Evolutionary conservation across 2,888 invertebrate species (phyloP).

Genomic region (Ophion ventricosus): DNA sequence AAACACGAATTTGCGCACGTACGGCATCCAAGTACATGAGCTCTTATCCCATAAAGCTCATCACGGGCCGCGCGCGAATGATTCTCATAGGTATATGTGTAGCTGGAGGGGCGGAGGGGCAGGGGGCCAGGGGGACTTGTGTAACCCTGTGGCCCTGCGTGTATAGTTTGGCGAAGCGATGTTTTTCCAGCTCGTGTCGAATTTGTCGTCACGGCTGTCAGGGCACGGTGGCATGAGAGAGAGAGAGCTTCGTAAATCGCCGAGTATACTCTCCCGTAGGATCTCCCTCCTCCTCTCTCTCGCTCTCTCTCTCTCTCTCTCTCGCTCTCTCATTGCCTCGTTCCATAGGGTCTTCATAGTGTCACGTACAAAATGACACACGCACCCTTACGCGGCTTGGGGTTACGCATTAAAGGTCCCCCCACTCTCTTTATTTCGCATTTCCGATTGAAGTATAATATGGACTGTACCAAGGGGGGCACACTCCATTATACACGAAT

Average conservation of each 20-base stretch:
- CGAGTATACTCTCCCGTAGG: slow-evolving; percentile 12
- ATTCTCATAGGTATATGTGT: background rate
- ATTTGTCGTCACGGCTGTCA: slow-evolving; percentile 76
- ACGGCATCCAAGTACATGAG: too few relatives aligned
- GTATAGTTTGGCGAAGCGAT: slow-evolving; percentile 64
- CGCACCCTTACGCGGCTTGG: slow-evolving; percentile 60
- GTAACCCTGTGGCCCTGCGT: slow-evolving; percentile 50
- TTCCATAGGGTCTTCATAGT: slow-evolving; percentile 15
- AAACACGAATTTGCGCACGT: too few relatives aligned
- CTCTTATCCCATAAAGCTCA: too few relatives aligned
- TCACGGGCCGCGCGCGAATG: background rate
- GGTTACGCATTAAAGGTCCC: slow-evolving; percentile 40
- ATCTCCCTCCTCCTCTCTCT: slow-evolving; percentile 3
- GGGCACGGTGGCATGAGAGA: slow-evolving; percentile 50
- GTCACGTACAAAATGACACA: slow-evolving; percentile 59
- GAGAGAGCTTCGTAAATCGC: slow-evolving; percentile 48
- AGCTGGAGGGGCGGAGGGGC: too few relatives aligned
- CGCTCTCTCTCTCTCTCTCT: slow-evolving; percentile 14
- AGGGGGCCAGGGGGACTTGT: too few relatives aligned
- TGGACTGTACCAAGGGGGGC: slow-evolving; percentile 68
- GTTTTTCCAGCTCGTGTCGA: slow-evolving; percentile 75
- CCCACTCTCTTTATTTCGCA: slow-evolving; percentile 2
- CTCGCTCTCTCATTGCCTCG: slow-evolving; percentile 20
- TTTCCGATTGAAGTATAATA: slow-evolving; percentile 53
- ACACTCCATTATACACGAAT: slow-evolving; percentile 77